Base-by-base conservation (phyloP, 2,113 vertebrate genomes). In the Jaculus jaculus region DNA sequence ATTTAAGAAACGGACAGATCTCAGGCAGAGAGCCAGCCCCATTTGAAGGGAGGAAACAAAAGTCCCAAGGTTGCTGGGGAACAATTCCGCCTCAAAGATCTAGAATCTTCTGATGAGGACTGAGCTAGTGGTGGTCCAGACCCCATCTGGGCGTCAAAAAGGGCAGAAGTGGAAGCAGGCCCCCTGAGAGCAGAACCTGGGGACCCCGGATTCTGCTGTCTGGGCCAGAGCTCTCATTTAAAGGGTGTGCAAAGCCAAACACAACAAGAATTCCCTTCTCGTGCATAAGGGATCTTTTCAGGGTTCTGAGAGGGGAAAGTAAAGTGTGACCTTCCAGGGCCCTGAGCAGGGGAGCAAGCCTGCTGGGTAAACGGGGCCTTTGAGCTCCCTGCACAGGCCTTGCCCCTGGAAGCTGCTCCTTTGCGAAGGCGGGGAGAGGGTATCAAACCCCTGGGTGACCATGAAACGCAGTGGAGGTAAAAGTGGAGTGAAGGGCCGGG, bases 181-280 rank as follows among this genome's bases (percentile, higher is more conserved):
- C 12, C 54, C 13, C 77, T 79, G 51, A 47, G 30, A 10, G 17
- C 47, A 24, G 8, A 34, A 73, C 72, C 20, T 3, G 0, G 51
- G 47, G 24, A n/a, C 77, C 84, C 42, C 0, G 71, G 0, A 37
- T n/a, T 92, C 39, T 21, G 88, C 58, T 72, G 96, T 94, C 96
- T 92, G 90, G 77, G 89, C 91, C 95, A 97, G 93, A 95, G 94
- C 89, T 97, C 92, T 72, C 93, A 97, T 98, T 97, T 98, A 97
- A 98, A 98, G 84, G 87, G 61, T 72, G 97, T 97, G 98, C 98
- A 98, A 98, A 98, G 98, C 94, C 86, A 98, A 98, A 96, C 95
- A 97, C 98, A 98, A 98, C 98, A 98, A 98, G 97, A 96, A 97
- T 51, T n/a, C 54, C 54, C 54, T 54, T 54, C 54, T 54, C 15